Percentiles rank a stretch among this genome's conserved stretches.
These are phyloP conservation scores for Tanaodytes sp. DNA, from an alignment of 2,888 invertebrate genomes.

Conservation along the genomic window DNA sequence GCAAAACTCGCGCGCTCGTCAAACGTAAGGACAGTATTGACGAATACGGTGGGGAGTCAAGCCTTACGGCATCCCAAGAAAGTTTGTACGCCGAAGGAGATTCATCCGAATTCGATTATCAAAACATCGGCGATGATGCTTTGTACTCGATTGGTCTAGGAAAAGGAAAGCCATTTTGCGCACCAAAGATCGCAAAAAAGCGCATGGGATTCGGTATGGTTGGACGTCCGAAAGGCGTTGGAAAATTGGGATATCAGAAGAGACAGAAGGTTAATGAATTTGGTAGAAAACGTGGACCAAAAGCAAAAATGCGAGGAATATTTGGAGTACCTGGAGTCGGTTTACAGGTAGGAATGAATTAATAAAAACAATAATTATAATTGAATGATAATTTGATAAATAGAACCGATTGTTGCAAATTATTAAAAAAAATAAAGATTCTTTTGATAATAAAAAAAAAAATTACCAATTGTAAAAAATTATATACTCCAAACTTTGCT, in stretches of 20 bases:
- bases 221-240: slow-evolving; percentile 80
- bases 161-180: slow-evolving; percentile 85
- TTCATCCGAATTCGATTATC: slow-evolving; percentile 74
- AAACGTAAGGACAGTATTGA: slow-evolving; percentile 79
- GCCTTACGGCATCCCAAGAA: slow-evolving; percentile 80
- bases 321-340: slow-evolving; percentile 87
- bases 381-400: too few species aligned
- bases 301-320: slow-evolving; percentile 89
- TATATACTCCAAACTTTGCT: too few species aligned
- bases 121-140: slow-evolving; percentile 71
- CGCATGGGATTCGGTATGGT: slow-evolving; percentile 78
- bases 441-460: too few species aligned
- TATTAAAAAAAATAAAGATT: too few species aligned
- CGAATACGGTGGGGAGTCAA: slow-evolving; percentile 77
- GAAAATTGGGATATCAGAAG: slow-evolving; percentile 84
- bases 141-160: slow-evolving; percentile 80
- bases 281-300: slow-evolving; percentile 87
- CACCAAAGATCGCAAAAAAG: slow-evolving; percentile 85
- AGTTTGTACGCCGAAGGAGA: slow-evolving; percentile 75
- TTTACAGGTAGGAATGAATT: slow-evolving; percentile 77
- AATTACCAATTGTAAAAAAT: too few species aligned
- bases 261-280: slow-evolving; percentile 83
- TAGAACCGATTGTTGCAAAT: too few species aligned
- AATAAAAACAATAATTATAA: too few species aligned
- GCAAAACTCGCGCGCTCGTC: slow-evolving; percentile 79